phyloP scores from a whole-genome alignment of 2,888 invertebrate genomes.

The Tetrapedia diversipes region DNA sequence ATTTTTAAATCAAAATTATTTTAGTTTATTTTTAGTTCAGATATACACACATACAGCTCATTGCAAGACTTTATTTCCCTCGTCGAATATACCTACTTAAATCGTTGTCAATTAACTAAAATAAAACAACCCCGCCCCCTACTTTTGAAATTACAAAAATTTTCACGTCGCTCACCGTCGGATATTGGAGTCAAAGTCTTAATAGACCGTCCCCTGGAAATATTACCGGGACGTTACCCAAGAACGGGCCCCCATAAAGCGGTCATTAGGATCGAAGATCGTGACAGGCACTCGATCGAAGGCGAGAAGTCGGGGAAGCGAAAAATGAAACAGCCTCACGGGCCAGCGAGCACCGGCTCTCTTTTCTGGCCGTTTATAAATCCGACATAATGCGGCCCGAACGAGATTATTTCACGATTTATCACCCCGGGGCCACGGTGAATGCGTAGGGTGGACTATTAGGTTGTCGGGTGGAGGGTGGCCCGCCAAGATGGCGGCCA shows the following conservation, averaged over 20 bases:
- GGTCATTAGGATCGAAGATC: constrained; percentile 49
- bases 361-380: constrained; percentile 68
- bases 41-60: no score
- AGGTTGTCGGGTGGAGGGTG: constrained; percentile 70
- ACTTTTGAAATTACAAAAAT: no score
- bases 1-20: no score
- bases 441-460: constrained; percentile 75
- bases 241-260: constrained; percentile 41
- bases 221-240: constrained; percentile 30
- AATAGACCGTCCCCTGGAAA: background rate
- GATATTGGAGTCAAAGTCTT: no score
- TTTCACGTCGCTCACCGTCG: no score
- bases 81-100: no score
- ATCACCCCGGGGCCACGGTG: constrained; percentile 71
- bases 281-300: constrained; percentile 49
- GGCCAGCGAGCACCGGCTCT: constrained; percentile 53
- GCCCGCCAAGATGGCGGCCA: constrained; percentile 73
- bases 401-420: constrained; percentile 80
- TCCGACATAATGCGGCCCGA: constrained; percentile 77
- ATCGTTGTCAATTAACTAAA: no score
- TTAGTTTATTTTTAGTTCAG: no score
- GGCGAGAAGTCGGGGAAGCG: constrained; percentile 39
- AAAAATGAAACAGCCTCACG: constrained; percentile 66
- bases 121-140: no score
- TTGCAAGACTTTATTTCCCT: no score